Evolutionary conservation across 2,113 vertebrate genomes (phyloP), one percentile per base, ranked within the genome.

Genomic region (Pontoporia blainvillei): DNA sequence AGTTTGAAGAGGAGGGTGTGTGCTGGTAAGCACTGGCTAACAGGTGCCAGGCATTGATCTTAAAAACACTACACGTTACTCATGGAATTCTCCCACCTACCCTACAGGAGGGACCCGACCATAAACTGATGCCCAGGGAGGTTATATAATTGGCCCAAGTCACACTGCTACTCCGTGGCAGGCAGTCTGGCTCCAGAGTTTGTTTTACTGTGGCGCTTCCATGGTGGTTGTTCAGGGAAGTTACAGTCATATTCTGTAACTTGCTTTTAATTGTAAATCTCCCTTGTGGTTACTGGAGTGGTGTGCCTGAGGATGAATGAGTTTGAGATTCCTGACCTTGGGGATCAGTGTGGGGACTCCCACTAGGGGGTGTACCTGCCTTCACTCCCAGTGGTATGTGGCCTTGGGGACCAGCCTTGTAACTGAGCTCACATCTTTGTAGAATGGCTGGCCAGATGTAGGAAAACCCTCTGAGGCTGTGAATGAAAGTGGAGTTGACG

Each of bases 51-150:
- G 9, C 39, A 46, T 36, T 90, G 31, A 18, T 72, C 6, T 41
- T 41, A 11, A 44, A 82, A 67, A 61, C 2, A 8, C 14, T 27
- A 0, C 4, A 0, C 29, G 17, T 29, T 41, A 14, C 10, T 49
- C 10, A 1, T 85, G 57, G 72, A 76, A 46, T 76, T 87, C 23
- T 54, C 21, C 57, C 17, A 3, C 20, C 6, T 44, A 39, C 18
- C 3, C 12, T 57, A 7, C 1, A 2, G 49, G 84, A 44, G 57
- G 17, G n/a, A 34, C 5, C 41, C 1, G 0, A 13, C 27, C 64
- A 59, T 86, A 81, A 39, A 91, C 64, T 8, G 36, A 75, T 52
- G 66, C 39, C 62, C 57, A 67, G 69, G 31, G 62, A 61, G 34
- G 10, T 36, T 41, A 1, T 44, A 1, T 62, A 49, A 66, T 66